Conservation (phyloP, 30 jellyfish, hydroid and myxozoan species). For the Turritopsis rubra region DNA sequence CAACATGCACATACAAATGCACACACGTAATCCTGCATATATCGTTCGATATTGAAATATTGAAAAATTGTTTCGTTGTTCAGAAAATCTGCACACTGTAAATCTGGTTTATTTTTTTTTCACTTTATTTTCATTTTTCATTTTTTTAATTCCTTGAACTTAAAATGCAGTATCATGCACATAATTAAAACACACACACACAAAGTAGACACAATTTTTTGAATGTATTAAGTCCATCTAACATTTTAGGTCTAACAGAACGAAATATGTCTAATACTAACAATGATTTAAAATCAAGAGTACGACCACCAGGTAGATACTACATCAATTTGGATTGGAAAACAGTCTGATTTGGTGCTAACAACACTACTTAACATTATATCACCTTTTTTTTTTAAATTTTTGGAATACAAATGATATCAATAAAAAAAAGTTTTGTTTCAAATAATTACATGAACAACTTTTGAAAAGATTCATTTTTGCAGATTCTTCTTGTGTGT, state of each 20-base stretch:
- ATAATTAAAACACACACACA: not conserved
- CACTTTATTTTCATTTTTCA: not conserved
- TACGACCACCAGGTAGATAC: constrained; percentile 13
- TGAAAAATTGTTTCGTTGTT: too few relatives aligned
- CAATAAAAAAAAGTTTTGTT: not conserved
- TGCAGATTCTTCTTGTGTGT: not conserved
- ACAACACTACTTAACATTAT: too few relatives aligned
- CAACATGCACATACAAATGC: too few relatives aligned
- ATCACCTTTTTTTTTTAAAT: too few relatives aligned
- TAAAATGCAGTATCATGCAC: not conserved
- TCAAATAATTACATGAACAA: not conserved
- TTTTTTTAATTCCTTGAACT: too few relatives aligned
- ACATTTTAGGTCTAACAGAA: not conserved
- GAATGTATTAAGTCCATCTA: not conserved
- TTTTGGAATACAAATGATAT: too few relatives aligned
- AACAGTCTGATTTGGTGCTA: not conserved
- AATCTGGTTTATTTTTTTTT: not conserved
- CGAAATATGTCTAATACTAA: not conserved
- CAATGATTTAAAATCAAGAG: not conserved
- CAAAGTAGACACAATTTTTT: not conserved
- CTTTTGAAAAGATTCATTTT: not conserved
- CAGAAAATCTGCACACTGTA: too few relatives aligned
- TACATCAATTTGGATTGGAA: not conserved
- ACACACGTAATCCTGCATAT: too few relatives aligned
- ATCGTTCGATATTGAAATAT: too few relatives aligned